These are phyloP conservation scores for Melipona bicolor DNA, from an alignment of 2,888 invertebrate genomes.

Conservation along the genomic window DNA sequence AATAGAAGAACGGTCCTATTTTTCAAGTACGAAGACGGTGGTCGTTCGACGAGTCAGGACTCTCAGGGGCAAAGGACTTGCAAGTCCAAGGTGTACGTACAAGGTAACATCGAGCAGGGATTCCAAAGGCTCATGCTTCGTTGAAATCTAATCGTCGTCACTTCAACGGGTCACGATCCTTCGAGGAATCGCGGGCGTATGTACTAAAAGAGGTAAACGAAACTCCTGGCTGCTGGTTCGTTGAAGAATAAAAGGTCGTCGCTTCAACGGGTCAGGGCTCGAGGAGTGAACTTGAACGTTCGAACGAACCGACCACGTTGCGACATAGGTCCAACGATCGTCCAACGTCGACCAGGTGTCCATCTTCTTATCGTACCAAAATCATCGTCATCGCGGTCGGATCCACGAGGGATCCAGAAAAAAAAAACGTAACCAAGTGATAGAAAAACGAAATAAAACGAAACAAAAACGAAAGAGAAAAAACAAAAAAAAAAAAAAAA, in stretches of 20 bases:
- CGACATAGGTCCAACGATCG: slow-evolving; percentile 30
- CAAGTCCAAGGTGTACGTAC: slow-evolving; percentile 36
- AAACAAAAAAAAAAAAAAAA: slow-evolving; percentile 4
- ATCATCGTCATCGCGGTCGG: slow-evolving; percentile 68
- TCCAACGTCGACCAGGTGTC: slow-evolving; percentile 62
- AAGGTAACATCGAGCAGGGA: slow-evolving; percentile 25
- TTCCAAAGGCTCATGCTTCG: slow-evolving; percentile 58
- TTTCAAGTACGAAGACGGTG: slow-evolving; percentile 20
- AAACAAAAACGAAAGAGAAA: not conserved
- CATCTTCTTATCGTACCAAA: slow-evolving; percentile 59
- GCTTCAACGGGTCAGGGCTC: slow-evolving; percentile 63
- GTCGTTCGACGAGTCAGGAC: slow-evolving; percentile 42
- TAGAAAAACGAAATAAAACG: slow-evolving; percentile 12
- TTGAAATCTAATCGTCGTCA: slow-evolving; percentile 72
- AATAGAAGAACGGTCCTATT: not conserved
- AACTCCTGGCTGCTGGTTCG: slow-evolving; percentile 49
- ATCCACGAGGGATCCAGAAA: slow-evolving; percentile 39
- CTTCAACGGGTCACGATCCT: slow-evolving; percentile 61
- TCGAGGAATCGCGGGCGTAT: slow-evolving; percentile 37
- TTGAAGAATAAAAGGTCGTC: slow-evolving; percentile 70
- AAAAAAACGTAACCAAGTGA: slow-evolving; percentile 52
- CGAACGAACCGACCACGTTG: slow-evolving; percentile 23
- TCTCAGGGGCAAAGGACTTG: not conserved
- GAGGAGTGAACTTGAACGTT: slow-evolving; percentile 55
- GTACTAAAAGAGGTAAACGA: slow-evolving; percentile 12